Base-by-base conservation (phyloP, 2,888 invertebrate genomes). In the Aphodius granarius region DNA sequence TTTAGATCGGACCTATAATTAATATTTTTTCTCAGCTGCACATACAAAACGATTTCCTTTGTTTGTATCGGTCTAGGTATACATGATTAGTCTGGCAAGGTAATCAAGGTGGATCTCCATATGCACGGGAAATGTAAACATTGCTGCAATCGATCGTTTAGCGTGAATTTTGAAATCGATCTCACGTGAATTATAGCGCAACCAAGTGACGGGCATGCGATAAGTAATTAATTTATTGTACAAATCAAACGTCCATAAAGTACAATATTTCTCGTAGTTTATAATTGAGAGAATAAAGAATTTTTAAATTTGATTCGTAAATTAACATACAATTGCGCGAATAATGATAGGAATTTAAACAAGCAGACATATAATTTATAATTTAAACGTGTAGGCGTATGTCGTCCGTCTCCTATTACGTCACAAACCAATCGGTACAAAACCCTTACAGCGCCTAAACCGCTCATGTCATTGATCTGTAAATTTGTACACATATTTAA, bases 141-240 rank as follows among this genome's bases (percentile, higher is more conserved):
- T 68, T 68, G 65, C 22, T 21, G 68, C 68, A 68, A 68, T 20
- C 68, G 21, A 68, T 20, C 68, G 68, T 68, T 43, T 43, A 43
- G 68, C 68, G 68, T 21, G n/a, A 68, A 68, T 68, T 68, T 68
- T 21, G 68, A 68, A 68, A 68, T 20, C 68, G 18, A 68, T 68
- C 22, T 68, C 22, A 68, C 68, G 68, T 22, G 22, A 68, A 68
- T 22, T 66, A 20, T 13, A 17, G 66, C 66, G 21, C 21, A 68
- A 21, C 43, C 6, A 43, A 43, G 9, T 43, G 43, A 43, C 43
- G 43, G 43, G 6, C 43, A 9, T 6, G 43, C 13, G 13, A 43
- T 43, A 43, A 43, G 6, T 43, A 43, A 13, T n/a, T n/a, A 43
- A 43, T 43, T 43, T 43, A 43, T 13, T n/a, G n/a, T 43, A 43